These are phyloP conservation scores for Hanleya hanleyi DNA, from an alignment of 2,888 invertebrate species.

Conservation along the genomic window DNA sequence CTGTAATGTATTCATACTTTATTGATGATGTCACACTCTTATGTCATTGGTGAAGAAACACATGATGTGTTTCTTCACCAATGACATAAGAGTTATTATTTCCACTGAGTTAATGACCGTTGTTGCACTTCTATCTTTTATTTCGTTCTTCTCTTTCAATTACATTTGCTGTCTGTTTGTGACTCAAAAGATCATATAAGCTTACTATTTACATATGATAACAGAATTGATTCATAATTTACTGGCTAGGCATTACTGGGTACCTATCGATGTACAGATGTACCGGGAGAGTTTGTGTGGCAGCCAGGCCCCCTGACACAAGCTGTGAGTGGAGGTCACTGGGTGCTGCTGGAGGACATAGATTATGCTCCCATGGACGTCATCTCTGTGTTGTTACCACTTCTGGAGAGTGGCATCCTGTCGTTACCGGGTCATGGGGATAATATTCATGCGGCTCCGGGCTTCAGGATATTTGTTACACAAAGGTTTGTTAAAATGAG, in stretches of 20 bases:
- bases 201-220: too few relatives aligned
- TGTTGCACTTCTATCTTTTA: too few relatives aligned
- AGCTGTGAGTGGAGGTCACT: slow-evolving; percentile 78
- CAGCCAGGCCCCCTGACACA: slow-evolving; percentile 91
- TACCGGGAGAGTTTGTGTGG: slow-evolving; percentile 99
- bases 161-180: too few relatives aligned
- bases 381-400: slow-evolving; percentile 87
- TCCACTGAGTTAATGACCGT: too few relatives aligned
- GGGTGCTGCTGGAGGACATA: slow-evolving; percentile 96
- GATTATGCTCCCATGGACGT: slow-evolving; percentile 96
- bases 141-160: too few relatives aligned
- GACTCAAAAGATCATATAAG: too few relatives aligned
- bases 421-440: slow-evolving; percentile 93
- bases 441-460: slow-evolving; percentile 84
- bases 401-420: slow-evolving; percentile 87
- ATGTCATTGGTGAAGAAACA: too few relatives aligned
- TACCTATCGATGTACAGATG: slow-evolving; percentile 93
- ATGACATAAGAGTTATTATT: too few relatives aligned
- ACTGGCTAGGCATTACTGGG: slow-evolving; percentile 84
- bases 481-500: slow-evolving; percentile 75
- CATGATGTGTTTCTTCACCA: too few relatives aligned
- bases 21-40: too few relatives aligned
- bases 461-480: slow-evolving; percentile 95
- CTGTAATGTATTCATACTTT: too few relatives aligned
- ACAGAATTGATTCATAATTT: too few relatives aligned